Conservation (phyloP, 2,888 invertebrate genomes). For the Tipula confusa region DNA sequence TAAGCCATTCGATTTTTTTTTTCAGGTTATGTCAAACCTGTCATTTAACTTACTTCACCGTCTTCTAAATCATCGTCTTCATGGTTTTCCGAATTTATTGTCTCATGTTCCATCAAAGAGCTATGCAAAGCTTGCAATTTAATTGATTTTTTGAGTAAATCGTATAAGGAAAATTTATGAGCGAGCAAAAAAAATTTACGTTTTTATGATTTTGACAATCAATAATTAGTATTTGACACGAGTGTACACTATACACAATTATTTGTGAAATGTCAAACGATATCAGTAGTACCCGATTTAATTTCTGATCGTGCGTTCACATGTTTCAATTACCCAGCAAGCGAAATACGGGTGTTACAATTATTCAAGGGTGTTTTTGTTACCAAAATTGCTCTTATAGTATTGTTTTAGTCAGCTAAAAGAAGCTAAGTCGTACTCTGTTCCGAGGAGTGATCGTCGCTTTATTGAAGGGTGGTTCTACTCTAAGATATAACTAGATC, state of each 20-base stretch:
- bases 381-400: no score
- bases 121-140: background rate
- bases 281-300: background rate
- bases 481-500: no score
- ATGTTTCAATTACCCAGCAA: no score
- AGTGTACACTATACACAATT: background rate
- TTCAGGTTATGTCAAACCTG: background rate
- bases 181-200: background rate
- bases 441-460: no score
- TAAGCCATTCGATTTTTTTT: background rate
- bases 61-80: constrained; percentile 61
- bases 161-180: background rate
- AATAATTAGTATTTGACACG: background rate
- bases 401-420: no score
- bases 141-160: background rate
- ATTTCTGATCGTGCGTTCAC: no score
- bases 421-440: no score
- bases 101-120: constrained; percentile 56
- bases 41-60: constrained; percentile 56
- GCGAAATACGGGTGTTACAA: no score
- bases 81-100: constrained; percentile 55
- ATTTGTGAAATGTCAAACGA: background rate
- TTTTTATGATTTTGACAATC: background rate
- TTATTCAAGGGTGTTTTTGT: no score
- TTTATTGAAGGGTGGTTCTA: no score